phyloP scores from a whole-genome alignment of 2,888 invertebrate species.

The Linnaemya tessellans region DNA sequence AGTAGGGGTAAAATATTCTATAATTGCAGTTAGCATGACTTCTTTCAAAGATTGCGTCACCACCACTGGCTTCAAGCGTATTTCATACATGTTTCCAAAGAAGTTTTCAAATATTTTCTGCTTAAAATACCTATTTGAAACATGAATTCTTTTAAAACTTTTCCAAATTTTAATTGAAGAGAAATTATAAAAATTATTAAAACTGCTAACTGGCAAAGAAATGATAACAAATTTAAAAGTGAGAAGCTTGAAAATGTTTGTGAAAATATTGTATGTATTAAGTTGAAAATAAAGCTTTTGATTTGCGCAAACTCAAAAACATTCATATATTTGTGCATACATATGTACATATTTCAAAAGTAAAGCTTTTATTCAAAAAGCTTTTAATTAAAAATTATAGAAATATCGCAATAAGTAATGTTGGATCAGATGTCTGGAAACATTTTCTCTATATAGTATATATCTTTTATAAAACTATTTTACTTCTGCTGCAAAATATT shows the following conservation, averaged over 20 bases:
- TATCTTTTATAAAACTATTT: not conserved
- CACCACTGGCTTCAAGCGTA: no score
- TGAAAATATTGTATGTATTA: not conserved
- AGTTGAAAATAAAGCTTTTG: not conserved
- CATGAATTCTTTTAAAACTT: no score
- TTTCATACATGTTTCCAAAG: no score
- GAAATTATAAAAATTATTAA: not conserved
- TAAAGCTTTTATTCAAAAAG: slow-evolving; percentile 8
- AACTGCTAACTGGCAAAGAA: not conserved
- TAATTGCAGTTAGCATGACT: not conserved
- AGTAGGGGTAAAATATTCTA: not conserved
- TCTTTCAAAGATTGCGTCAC: not conserved
- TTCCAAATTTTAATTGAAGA: no score
- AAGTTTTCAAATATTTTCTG: no score
- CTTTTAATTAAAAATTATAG: not conserved
- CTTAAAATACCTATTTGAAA: no score
- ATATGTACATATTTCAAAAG: not conserved
- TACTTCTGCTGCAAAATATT: not conserved
- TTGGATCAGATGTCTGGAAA: not conserved
- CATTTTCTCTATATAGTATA: not conserved
- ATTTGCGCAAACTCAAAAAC: slow-evolving; percentile 22
- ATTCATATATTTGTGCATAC: not conserved
- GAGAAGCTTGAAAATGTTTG: not conserved
- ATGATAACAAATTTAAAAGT: not conserved
- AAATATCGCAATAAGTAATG: not conserved